These are phyloP conservation scores for Coregonus ussuriensis DNA, from an alignment of 2,797 vertebrate genomes.

Conservation along the genomic window DNA sequence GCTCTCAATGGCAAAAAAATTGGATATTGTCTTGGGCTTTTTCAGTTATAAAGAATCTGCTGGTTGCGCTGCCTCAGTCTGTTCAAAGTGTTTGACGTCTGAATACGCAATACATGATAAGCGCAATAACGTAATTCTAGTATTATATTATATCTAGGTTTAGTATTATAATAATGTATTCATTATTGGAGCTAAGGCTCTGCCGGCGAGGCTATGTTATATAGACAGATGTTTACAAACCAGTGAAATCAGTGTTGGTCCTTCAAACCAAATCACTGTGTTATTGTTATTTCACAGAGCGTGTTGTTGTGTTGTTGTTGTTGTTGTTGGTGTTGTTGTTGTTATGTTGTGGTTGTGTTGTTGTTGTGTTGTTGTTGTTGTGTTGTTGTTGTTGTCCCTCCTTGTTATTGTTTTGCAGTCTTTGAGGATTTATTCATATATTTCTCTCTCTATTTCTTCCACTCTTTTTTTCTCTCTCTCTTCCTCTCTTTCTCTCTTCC, in stretches of 20 bases:
- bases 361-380: background rate
- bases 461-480: background rate
- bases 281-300: background rate
- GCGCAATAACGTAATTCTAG: too few species aligned
- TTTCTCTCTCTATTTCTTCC: background rate
- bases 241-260: conserved; percentile 4
- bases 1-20: background rate
- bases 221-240: conserved; percentile 29
- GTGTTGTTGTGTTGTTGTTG: background rate
- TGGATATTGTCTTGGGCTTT: too few species aligned
- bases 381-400: background rate
- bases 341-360: background rate
- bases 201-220: conserved; percentile 9
- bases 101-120: background rate
- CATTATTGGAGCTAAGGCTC: conserved; percentile 7
- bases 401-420: background rate
- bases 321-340: background rate
- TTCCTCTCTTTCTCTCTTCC: too few species aligned
- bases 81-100: background rate
- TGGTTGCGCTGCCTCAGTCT: background rate
- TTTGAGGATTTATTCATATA: background rate
- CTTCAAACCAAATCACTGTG: background rate
- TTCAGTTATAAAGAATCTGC: background rate
- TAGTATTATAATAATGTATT: background rate
- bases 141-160: too few species aligned